Evolutionary conservation across 2,113 vertebrate genomes (phyloP).

Genomic region (Coturnix japonica): DNA sequence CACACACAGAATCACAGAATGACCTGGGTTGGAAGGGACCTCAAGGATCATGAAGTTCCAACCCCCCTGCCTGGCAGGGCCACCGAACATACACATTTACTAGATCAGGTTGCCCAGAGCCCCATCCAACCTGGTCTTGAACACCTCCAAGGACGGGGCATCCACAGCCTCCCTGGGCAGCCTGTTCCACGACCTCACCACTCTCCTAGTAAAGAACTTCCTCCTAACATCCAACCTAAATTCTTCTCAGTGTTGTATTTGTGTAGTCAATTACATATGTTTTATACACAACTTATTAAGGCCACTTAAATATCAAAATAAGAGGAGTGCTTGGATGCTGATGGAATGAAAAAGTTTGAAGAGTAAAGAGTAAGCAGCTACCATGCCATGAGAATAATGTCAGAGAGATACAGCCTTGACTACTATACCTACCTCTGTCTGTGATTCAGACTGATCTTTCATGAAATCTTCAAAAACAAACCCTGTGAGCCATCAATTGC

Average conservation of each 20-base stretch:
- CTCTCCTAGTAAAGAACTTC: too few relatives aligned
- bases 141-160: too few relatives aligned
- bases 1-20: too few relatives aligned
- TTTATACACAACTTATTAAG: not conserved
- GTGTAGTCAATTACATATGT: not conserved
- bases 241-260: not conserved
- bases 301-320: not conserved
- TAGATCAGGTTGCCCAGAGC: too few relatives aligned
- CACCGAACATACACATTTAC: too few relatives aligned
- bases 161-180: too few relatives aligned
- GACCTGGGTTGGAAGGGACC: too few relatives aligned
- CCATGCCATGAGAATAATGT: not conserved
- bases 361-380: not conserved
- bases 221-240: too few relatives aligned
- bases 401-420: not conserved
- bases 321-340: not conserved
- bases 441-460: not conserved
- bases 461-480: not conserved
- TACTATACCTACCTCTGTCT: not conserved
- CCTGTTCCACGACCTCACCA: too few relatives aligned
- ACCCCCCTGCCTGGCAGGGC: too few relatives aligned
- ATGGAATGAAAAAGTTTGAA: not conserved
- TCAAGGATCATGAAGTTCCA: too few relatives aligned
- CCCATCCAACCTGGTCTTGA: too few relatives aligned
- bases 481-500: not conserved